These are phyloP conservation scores for Bothrops jararaca DNA, from an alignment of 2,113 vertebrate species.

Conservation along the genomic window DNA sequence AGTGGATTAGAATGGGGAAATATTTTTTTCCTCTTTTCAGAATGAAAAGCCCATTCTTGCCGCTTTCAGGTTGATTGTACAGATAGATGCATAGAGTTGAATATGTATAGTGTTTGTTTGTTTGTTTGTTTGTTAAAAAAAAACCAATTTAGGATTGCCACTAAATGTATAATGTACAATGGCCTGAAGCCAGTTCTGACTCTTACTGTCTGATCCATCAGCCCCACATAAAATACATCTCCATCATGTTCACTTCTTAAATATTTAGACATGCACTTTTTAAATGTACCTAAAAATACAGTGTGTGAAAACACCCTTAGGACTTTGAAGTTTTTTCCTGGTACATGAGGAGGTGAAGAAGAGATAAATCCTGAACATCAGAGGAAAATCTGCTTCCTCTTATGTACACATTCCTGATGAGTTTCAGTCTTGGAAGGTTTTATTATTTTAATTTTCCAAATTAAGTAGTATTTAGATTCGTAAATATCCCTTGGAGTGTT, in stretches of 20 bases:
- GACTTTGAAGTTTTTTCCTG: not conserved
- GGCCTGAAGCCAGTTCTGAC: not conserved
- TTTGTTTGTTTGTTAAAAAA: too few relatives aligned
- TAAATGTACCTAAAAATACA: not conserved
- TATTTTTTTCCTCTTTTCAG: not conserved
- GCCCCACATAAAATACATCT: not conserved
- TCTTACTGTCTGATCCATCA: not conserved
- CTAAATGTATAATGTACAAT: not conserved
- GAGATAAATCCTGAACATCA: slow-evolving; percentile 12
- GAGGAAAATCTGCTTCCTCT: slow-evolving; percentile 20
- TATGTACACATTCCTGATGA: slow-evolving; percentile 14
- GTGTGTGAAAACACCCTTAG: not conserved
- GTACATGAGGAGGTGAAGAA: not conserved
- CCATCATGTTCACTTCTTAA: not conserved
- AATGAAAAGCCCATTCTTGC: not conserved
- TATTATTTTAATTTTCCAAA: slow-evolving; percentile 22
- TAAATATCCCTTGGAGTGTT: not conserved
- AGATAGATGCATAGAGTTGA: not conserved
- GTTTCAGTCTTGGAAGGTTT: not conserved
- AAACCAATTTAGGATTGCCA: not conserved
- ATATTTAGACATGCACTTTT: not conserved
- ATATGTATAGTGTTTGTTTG: not conserved
- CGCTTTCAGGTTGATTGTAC: not conserved
- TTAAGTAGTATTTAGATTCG: slow-evolving; percentile 7
- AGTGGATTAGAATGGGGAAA: not conserved